Evolutionary conservation across 1,140 invertebrate species (phyloP).

Genomic region (Caenorhabditis brenneri): DNA sequence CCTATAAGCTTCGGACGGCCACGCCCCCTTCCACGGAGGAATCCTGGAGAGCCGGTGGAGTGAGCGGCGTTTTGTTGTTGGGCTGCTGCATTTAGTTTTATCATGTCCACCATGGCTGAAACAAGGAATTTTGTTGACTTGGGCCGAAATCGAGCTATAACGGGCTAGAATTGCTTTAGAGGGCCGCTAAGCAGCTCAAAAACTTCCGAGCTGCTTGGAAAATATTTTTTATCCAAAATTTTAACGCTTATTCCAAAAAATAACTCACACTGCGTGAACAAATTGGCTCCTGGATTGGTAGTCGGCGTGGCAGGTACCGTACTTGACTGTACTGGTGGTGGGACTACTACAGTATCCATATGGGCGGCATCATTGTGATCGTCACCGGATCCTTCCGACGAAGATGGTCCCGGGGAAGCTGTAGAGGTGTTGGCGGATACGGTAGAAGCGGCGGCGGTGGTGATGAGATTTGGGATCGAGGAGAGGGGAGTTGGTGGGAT

Average conservation of each 20-base stretch:
- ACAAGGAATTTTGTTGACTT: too few species aligned
- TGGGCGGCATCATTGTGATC: neutral
- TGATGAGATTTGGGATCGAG: neutral
- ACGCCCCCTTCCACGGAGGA: slow-evolving; percentile 65
- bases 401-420: slow-evolving; percentile 37
- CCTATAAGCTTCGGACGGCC: slow-evolving; percentile 69
- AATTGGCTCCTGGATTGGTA: neutral
- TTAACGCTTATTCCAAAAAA: neutral
- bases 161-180: too few species aligned
- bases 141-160: too few species aligned
- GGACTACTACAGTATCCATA: neutral
- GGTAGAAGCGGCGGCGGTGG: neutral
- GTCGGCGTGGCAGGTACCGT: slow-evolving; percentile 17
- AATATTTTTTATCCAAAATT: neutral
- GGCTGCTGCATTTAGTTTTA: slow-evolving; percentile 44
- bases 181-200: neutral
- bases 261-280: slow-evolving; percentile 7
- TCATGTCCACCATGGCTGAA: slow-evolving; percentile 42
- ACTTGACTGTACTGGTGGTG: neutral
- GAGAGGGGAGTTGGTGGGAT: neutral
- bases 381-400: slow-evolving; percentile 25
- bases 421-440: neutral
- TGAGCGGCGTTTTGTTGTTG: slow-evolving; percentile 39
- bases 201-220: too few species aligned
- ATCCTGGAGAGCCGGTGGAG: slow-evolving; percentile 60